Evolutionary conservation across 37 sponge, comb jelly and placozoan genomes (phyloP).

Genomic region (Halichondria panicea): DNA sequence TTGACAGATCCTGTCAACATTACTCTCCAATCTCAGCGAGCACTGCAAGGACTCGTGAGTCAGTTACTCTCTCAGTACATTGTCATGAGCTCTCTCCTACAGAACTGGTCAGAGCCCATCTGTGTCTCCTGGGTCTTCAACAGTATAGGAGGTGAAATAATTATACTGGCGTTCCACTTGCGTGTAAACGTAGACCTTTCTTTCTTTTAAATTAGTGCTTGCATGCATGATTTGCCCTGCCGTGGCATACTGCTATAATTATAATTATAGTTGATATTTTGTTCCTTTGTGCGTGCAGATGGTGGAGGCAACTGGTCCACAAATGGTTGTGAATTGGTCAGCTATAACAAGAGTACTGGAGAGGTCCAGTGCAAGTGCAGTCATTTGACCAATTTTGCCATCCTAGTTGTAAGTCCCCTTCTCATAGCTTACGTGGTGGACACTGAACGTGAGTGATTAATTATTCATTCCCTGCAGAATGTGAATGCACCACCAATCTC

Average conservation of each 20-base stretch:
- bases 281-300: background rate
- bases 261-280: background rate
- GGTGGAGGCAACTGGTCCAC: slow-evolving; percentile 51
- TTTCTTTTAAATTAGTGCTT: background rate
- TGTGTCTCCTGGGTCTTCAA: slow-evolving; percentile 65
- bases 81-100: background rate
- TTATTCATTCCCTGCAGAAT: slow-evolving; percentile 18
- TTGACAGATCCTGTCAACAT: slow-evolving; percentile 11
- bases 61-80: background rate
- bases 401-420: slow-evolving; percentile 54
- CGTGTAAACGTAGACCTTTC: background rate
- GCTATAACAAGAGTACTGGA: background rate
- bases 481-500: slow-evolving; percentile 18
- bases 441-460: background rate
- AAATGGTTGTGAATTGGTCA: slow-evolving; percentile 24
- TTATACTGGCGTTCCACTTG: background rate
- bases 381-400: slow-evolving; percentile 73
- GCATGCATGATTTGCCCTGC: background rate
- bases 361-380: slow-evolving; percentile 46
- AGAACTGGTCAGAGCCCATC: slow-evolving; percentile 23
- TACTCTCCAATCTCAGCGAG: slow-evolving; percentile 11
- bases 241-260: background rate
- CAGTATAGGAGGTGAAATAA: background rate
- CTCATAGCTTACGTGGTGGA: background rate
- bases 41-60: slow-evolving; percentile 2